Base-by-base conservation (phyloP, 2,113 vertebrate species). In the Hyperopisus bebe region DNA sequence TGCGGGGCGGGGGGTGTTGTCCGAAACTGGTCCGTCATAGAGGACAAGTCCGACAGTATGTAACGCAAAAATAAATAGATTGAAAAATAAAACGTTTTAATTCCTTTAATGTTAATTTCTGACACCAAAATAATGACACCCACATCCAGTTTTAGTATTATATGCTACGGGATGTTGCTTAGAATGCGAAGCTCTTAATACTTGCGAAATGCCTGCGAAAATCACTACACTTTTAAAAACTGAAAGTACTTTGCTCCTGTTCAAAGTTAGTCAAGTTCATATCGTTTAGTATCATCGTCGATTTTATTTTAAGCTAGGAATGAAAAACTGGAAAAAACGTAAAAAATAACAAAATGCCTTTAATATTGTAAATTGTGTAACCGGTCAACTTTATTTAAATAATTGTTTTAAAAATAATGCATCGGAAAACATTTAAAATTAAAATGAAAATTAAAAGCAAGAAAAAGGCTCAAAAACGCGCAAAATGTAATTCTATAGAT, bases 231-330 rank as follows among this genome's bases (percentile, higher is more conserved):
- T 50, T 39, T 53, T 48, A 24, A 24, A 51, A 86, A 51, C 84
- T 24, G 5, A 17, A 88, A 83, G n/a, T 9, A 90, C 90, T 46
- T 24, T 80, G 88, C 89, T 1, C 46, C 47, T 35, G 24, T 53
- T 84, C 88, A 90, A 94, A 94, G 86, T 93, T 93, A 55, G 17
- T 21, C 5, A 82, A 91, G 88, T 93, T 90, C 47, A 90, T 35
- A 70, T 77, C 27, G 51, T 88, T 27, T 50, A 77, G 66, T 88
- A 85, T 21, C 77, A 66, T 66, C 19, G 58, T 44, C 7, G 55
- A 53, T n/a, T 27, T 44, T 53, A 11, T 35, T 88, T 86, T 19
- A 17, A 48, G 50, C 19, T 48, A 50, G 1, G 21, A 48, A 77
- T 13, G 74, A 42, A 83, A 82, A 89, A 31, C 19, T 77, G 17